phyloP scores from a whole-genome alignment of 1,140 invertebrate species.

The Araneus ventricosus region DNA sequence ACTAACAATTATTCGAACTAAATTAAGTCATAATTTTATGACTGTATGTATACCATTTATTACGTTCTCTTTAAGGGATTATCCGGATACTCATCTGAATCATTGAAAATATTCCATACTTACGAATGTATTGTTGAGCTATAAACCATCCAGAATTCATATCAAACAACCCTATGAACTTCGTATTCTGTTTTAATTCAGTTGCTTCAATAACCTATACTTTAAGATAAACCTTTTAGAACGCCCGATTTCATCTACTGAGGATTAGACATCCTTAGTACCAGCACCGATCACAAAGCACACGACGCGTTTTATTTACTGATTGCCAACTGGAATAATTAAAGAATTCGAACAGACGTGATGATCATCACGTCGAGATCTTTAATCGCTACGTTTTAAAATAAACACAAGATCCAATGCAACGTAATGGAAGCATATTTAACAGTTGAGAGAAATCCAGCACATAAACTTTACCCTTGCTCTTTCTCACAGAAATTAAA shows the following conservation, averaged over 20 bases:
- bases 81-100: too few species aligned
- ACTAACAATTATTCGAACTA: too few species aligned
- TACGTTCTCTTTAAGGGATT: too few species aligned
- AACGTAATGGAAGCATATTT: not conserved
- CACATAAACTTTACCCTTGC: conserved; percentile 8
- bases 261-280: not conserved
- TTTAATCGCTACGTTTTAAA: not conserved
- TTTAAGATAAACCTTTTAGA: not conserved
- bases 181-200: not conserved
- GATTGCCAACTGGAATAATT: not conserved
- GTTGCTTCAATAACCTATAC: not conserved
- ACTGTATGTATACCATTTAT: too few species aligned
- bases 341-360: not conserved
- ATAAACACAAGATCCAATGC: not conserved
- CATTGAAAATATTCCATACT: too few species aligned
- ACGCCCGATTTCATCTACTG: not conserved
- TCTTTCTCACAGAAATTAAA: conserved; percentile 14
- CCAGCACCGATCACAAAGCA: not conserved
- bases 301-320: not conserved
- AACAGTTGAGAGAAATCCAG: not conserved
- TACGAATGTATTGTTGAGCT: too few species aligned
- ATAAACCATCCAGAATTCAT: too few species aligned
- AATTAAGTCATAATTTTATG: too few species aligned
- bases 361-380: not conserved
- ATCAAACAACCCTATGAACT: too few species aligned